Percentiles rank a stretch among this genome's conserved stretches.
Evolutionary conservation across 1,140 invertebrate species (phyloP).

Genomic region (Thaumatotibia leucotreta): DNA sequence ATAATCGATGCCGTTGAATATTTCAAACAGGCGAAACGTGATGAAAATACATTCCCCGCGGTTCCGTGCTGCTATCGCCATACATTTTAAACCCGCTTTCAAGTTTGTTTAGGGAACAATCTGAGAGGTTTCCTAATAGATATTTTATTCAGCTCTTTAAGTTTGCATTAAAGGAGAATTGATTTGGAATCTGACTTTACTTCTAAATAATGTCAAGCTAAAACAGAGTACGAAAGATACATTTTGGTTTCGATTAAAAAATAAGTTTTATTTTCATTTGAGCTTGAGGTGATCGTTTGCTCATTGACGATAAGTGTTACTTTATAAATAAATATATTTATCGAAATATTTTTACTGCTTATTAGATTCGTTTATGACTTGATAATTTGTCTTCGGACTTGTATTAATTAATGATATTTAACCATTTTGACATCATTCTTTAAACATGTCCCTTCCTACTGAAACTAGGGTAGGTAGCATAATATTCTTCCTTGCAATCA

Average conservation of each 20-base stretch:
- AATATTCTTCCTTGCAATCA: too few relatives aligned
- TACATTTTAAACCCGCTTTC: slow-evolving; percentile 24
- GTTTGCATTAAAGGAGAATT: slow-evolving; percentile 10
- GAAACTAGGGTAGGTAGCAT: too few relatives aligned
- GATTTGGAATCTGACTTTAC: background rate
- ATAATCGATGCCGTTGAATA: slow-evolving; percentile 67
- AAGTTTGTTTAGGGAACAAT: slow-evolving; percentile 29
- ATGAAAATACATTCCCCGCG: slow-evolving; percentile 35
- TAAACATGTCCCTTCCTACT: too few relatives aligned
- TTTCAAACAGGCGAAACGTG: slow-evolving; percentile 55
- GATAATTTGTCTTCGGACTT: too few relatives aligned
- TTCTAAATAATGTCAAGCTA: background rate
- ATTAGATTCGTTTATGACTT: too few relatives aligned
- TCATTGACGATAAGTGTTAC: too few relatives aligned
- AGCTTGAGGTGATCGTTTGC: too few relatives aligned
- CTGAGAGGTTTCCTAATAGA: slow-evolving; percentile 25
- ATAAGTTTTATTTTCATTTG: background rate
- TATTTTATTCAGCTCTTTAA: slow-evolving; percentile 16
- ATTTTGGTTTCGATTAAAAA: too few relatives aligned
- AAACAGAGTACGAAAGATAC: background rate
- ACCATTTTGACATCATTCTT: too few relatives aligned
- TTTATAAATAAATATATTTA: too few relatives aligned
- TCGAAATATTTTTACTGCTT: too few relatives aligned
- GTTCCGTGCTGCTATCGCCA: slow-evolving; percentile 21
- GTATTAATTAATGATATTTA: too few relatives aligned